Base-by-base conservation (phyloP, 2,797 vertebrate species). In the Bufotes viridis region DNA sequence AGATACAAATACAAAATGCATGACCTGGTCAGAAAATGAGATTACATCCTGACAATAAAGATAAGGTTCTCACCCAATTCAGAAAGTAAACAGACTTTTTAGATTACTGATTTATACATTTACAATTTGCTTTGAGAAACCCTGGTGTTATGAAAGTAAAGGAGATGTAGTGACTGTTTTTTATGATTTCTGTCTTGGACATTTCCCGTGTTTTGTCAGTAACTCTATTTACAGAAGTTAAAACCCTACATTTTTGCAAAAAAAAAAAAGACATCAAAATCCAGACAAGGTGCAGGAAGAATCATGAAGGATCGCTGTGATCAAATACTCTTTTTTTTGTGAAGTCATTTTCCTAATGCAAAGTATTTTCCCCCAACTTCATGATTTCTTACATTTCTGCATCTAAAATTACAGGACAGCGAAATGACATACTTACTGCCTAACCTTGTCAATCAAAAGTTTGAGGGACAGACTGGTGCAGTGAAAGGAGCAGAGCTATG, bases 71-170 rank as follows among this genome's bases (percentile, higher is more conserved):
- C 15, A 76, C 80, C 20, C 63, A 65, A 51, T 51, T 8, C 63
- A 67, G 65, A 82, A 61, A 61, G 42, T 24, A 69, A 67, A 82
- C 20, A 67, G 61, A 51, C 80, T n/a, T 42, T 81, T 15, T 24
- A 29, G 78, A 80, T 80, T 61, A 80, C 10, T 74, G 69, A 84
- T 84, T 84, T 84, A 84, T 84, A 75, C 17, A 7, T 83, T 74
- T 57, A 53, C 18, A 6, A 75, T 29, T 70, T 84, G 53, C 53
- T 84, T 18, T 29, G 6, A 84, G 69, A 75, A 34, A 13, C 53
- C 55, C 13, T 57, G 24, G 7, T 75, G 58, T 74, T 75, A 24
- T 84, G 53, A 55, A 78, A 15, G 75, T 84, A 58, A 60, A 84
- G 82, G 69, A 84, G 75, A 84, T 17, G 29, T 84, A 57, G 34